Conservation (phyloP, 2,113 vertebrate species). For the Cyphomyrus discorhynchus region DNA sequence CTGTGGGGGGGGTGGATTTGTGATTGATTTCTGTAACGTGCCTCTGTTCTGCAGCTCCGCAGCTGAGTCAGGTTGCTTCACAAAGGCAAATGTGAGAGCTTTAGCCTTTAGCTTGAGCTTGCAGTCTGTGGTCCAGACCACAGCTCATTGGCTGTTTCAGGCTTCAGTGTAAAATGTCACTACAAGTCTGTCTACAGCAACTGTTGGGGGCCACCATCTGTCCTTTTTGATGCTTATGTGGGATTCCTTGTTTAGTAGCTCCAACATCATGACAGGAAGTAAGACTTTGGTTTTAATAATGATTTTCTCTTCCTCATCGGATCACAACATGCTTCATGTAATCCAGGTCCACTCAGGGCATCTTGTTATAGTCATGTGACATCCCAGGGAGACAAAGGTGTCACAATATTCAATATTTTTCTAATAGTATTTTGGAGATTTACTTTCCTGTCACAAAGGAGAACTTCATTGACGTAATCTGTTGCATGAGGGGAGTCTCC, state of each 20-base stretch:
- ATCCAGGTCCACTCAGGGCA: not conserved
- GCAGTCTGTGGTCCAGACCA: not conserved
- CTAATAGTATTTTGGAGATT: not conserved
- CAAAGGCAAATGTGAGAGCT: not conserved
- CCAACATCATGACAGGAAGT: not conserved
- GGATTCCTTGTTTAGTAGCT: not conserved
- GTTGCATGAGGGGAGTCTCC: not conserved
- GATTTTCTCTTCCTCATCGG: not conserved
- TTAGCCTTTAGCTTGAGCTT: not conserved
- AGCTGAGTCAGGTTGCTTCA: not conserved
- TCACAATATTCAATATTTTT: not conserved
- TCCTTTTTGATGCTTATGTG: not conserved
- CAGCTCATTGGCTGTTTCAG: not conserved
- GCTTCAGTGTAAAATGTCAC: not conserved
- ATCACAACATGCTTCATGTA: not conserved
- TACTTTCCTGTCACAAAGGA: not conserved
- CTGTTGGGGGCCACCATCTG: not conserved
- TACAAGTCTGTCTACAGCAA: not conserved
- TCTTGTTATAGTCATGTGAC: not conserved
- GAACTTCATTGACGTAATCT: constrained; percentile 6
- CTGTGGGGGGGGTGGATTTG: not conserved
- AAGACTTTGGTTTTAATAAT: not conserved
- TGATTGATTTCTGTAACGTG: not conserved
- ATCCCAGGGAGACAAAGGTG: not conserved
- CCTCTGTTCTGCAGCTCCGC: not conserved